phyloP scores from a whole-genome alignment of 2,888 invertebrate genomes.

The Agonopterix arenella region DNA sequence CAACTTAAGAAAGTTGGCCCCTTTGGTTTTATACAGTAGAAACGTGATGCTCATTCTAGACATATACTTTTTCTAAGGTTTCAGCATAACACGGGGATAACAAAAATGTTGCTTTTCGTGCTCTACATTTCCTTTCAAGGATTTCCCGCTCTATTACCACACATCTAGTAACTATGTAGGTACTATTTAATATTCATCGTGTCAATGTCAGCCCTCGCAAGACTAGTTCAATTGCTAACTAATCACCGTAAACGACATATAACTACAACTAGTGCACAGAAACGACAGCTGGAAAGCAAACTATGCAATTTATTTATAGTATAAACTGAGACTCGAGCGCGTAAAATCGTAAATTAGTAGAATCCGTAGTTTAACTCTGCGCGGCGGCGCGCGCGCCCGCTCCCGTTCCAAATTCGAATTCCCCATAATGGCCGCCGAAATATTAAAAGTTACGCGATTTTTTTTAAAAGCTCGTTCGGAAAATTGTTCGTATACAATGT shows the following conservation, averaged over 20 bases:
- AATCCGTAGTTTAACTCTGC: slow-evolving; percentile 30
- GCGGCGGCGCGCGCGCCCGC: slow-evolving; percentile 53
- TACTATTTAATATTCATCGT: background rate
- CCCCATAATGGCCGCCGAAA: background rate
- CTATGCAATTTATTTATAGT: slow-evolving; percentile 52
- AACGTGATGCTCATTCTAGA: no score
- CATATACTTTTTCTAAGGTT: no score
- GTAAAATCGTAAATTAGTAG: slow-evolving; percentile 44
- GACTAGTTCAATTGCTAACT: background rate
- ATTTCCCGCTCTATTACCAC: no score
- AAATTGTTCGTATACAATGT: background rate
- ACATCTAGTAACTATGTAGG: no score
- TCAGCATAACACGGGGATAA: no score
- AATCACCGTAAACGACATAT: background rate
- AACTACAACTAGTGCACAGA: no score
- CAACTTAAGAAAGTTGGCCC: no score
- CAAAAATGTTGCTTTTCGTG: no score
- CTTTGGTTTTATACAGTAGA: no score
- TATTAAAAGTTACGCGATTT: background rate
- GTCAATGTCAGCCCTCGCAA: background rate
- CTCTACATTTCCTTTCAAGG: no score
- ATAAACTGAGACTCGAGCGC: slow-evolving; percentile 35
- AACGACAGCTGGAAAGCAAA: background rate
- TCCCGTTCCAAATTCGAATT: slow-evolving; percentile 13
- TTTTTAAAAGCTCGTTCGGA: background rate